phyloP scores from a whole-genome alignment of 2,113 vertebrate genomes.

The Epinephelus moara region DNA sequence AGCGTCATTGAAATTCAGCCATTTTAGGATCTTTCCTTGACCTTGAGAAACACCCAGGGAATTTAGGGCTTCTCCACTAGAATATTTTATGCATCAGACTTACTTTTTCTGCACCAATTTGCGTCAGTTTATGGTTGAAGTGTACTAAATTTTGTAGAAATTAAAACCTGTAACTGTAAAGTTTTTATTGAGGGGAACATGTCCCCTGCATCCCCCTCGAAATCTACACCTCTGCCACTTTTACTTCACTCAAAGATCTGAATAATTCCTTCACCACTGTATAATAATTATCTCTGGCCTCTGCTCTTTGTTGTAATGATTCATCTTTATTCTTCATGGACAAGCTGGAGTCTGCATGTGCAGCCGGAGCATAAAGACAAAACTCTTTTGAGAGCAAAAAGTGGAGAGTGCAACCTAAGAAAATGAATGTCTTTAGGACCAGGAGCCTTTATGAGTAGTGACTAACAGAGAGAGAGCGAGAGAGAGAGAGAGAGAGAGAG shows the following conservation, averaged over 20 bases:
- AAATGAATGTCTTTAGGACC: conserved; percentile 47
- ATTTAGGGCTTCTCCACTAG: too few species aligned
- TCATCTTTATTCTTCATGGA: not conserved
- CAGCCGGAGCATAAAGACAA: not conserved
- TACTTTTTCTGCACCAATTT: too few species aligned
- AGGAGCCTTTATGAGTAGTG: conserved; percentile 30
- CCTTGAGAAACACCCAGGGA: too few species aligned
- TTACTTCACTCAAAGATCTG: not conserved
- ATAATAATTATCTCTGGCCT: not conserved
- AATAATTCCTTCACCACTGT: not conserved
- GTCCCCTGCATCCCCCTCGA: too few species aligned
- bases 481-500: conserved; percentile 6
- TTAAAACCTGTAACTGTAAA: too few species aligned
- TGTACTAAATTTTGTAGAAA: too few species aligned
- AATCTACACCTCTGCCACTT: too few species aligned
- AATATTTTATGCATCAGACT: too few species aligned
- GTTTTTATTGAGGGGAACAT: too few species aligned
- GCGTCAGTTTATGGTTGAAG: too few species aligned
- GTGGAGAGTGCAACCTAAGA: not conserved
- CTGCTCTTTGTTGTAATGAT: not conserved
- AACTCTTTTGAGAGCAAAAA: not conserved
- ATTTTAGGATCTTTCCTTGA: too few species aligned
- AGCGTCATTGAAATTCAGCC: too few species aligned
- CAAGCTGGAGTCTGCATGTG: not conserved
- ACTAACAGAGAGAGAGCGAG: conserved; percentile 21